These are phyloP conservation scores for Phortica okadai DNA, from an alignment of 2,888 invertebrate genomes.

Conservation along the genomic window DNA sequence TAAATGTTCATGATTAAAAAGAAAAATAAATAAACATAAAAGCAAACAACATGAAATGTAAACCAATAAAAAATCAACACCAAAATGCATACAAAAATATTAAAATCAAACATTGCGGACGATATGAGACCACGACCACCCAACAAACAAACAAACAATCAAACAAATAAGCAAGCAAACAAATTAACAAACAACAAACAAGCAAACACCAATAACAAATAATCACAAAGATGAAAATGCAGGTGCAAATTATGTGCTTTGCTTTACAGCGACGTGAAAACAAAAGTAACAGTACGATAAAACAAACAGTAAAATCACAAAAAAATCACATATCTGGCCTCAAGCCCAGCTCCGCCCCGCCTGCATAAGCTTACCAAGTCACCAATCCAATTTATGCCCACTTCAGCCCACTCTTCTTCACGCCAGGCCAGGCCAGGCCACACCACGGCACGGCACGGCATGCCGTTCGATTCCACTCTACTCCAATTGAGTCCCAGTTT, in stretches of 20 bases:
- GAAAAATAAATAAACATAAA: slow-evolving; percentile 37
- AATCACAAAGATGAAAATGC: slow-evolving; percentile 61
- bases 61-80: slow-evolving; percentile 52
- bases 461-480: neutral
- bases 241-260: slow-evolving; percentile 70
- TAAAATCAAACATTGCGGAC: slow-evolving; percentile 17
- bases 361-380: slow-evolving; percentile 25
- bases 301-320: neutral
- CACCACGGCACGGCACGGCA: neutral
- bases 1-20: slow-evolving; percentile 2
- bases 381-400: slow-evolving; percentile 30
- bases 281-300: neutral
- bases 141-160: slow-evolving; percentile 49
- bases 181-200: slow-evolving; percentile 38
- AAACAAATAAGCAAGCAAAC: slow-evolving; percentile 48
- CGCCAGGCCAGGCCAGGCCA: neutral
- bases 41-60: slow-evolving; percentile 39
- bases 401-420: slow-evolving; percentile 27
- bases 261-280: slow-evolving; percentile 53
- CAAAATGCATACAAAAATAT: slow-evolving; percentile 52
- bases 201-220: slow-evolving; percentile 51
- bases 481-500: too few species aligned
- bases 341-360: neutral
- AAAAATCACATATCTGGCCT: neutral
- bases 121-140: slow-evolving; percentile 39